Percentiles rank a stretch among this genome's conserved stretches.
Conservation (phyloP, 2,888 invertebrate genomes). For the Agonopterix subpropinquella region DNA sequence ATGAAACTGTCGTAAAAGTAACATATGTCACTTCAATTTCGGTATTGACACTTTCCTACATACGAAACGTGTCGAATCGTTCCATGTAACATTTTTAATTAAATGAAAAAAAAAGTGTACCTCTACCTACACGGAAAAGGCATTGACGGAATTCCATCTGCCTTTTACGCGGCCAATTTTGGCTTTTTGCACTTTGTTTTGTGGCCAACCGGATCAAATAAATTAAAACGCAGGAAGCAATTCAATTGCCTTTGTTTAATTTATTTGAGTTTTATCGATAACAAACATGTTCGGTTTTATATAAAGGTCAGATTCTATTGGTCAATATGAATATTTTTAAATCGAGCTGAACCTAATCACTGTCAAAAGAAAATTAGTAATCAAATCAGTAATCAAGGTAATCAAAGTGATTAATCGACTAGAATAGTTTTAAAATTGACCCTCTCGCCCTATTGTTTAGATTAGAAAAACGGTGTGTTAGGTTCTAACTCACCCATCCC, state of each 20-base stretch:
- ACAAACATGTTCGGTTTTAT: constrained; percentile 2
- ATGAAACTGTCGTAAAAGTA: too few species aligned
- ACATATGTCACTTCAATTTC: too few species aligned
- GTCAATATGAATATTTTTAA: too few species aligned
- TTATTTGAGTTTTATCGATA: constrained; percentile 33
- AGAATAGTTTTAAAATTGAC: too few species aligned
- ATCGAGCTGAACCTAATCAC: too few species aligned
- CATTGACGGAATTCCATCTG: constrained; percentile 21
- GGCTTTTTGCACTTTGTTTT: constrained; percentile 30
- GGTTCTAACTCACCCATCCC: too few species aligned
- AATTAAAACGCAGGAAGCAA: constrained; percentile 27
- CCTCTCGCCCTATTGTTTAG: too few species aligned
- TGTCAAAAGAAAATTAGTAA: too few species aligned
- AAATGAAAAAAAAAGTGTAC: constrained; percentile 6
- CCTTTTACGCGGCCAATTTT: constrained; percentile 24
- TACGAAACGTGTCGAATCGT: not conserved
- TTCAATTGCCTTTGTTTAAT: constrained; percentile 26
- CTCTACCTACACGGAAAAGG: constrained; percentile 15
- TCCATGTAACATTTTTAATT: constrained; percentile 1
- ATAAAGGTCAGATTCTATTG: not conserved
- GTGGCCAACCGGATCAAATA: constrained; percentile 35
- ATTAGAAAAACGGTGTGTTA: too few species aligned
- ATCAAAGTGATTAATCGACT: too few species aligned
- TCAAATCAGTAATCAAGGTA: too few species aligned
- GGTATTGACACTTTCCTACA: too few species aligned